A percentile compares a stretch with the other conserved stretches of the same genome.
Conservation (phyloP, 1,140 invertebrate species). For the Drosophila lacteicornis region DNA sequence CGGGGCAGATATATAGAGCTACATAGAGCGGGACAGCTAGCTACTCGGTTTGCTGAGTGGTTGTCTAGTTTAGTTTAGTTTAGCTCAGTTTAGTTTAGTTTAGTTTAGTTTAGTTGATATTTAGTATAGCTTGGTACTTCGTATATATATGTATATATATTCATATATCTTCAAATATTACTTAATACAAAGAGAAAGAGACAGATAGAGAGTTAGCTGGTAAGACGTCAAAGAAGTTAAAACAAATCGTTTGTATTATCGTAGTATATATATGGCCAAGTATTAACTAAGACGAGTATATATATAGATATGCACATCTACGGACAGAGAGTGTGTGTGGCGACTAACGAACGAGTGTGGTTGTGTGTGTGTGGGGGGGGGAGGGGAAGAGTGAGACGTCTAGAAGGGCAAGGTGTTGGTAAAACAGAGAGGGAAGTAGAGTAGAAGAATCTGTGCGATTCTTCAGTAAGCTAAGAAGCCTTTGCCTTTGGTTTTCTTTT, state of each 20-base stretch:
- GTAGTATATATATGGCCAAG: constrained; percentile 33
- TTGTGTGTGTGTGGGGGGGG: constrained; percentile 2
- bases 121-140: constrained; percentile 49
- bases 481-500: neutral
- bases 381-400: constrained; percentile 1
- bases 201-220: constrained; percentile 27
- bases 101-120: constrained; percentile 50
- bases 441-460: neutral
- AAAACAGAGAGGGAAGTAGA: neutral
- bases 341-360: constrained; percentile 24
- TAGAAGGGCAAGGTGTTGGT: neutral
- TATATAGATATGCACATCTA: constrained; percentile 44
- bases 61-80: constrained; percentile 49
- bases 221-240: constrained; percentile 21
- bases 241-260: constrained; percentile 41
- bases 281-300: constrained; percentile 30
- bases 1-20: neutral
- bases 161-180: constrained; percentile 61
- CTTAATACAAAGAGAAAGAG: constrained; percentile 42
- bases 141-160: constrained; percentile 69
- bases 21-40: neutral
- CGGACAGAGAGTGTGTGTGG: constrained; percentile 37
- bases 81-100: constrained; percentile 45
- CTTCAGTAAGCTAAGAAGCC: neutral
- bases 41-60: constrained; percentile 36